phyloP scores from a whole-genome alignment of 1,140 invertebrate species.

The Phenacoccus solenopsis region DNA sequence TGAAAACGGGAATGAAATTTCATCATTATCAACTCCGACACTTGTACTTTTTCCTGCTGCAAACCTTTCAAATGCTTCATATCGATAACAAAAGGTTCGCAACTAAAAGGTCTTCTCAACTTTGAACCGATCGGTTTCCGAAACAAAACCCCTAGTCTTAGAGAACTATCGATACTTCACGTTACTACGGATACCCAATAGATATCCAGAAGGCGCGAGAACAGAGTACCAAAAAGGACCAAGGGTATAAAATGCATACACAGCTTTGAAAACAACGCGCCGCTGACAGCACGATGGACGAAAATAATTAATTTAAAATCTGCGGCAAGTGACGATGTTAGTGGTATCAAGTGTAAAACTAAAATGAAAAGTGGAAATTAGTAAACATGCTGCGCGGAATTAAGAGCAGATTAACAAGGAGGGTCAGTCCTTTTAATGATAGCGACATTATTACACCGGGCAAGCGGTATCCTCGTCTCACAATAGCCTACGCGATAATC shows the following conservation, averaged over 20 bases:
- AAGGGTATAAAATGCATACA: no score
- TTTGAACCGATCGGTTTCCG: no score
- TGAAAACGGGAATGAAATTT: no score
- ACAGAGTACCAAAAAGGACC: no score
- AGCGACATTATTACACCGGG: conserved; percentile 1
- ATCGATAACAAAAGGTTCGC: neutral
- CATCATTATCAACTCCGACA: no score
- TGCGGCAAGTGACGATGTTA: neutral
- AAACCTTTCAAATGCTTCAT: neutral
- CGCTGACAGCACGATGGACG: neutral
- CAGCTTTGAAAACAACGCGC: neutral
- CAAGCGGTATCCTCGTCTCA: neutral
- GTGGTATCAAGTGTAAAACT: neutral
- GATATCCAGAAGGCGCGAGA: no score
- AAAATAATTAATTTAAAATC: conserved; percentile 4
- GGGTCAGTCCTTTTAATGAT: neutral
- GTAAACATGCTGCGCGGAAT: conserved; percentile 1
- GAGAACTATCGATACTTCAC: no score
- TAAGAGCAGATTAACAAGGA: neutral
- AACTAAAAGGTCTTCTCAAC: no score
- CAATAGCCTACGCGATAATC: neutral
- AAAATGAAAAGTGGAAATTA: neutral
- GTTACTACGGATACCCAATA: no score
- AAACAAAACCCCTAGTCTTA: no score
- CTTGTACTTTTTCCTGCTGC: no score